Evolutionary conservation across 2,888 invertebrate species (phyloP), one percentile per base, ranked within the genome.

Genomic region (Nycteola revayana): DNA sequence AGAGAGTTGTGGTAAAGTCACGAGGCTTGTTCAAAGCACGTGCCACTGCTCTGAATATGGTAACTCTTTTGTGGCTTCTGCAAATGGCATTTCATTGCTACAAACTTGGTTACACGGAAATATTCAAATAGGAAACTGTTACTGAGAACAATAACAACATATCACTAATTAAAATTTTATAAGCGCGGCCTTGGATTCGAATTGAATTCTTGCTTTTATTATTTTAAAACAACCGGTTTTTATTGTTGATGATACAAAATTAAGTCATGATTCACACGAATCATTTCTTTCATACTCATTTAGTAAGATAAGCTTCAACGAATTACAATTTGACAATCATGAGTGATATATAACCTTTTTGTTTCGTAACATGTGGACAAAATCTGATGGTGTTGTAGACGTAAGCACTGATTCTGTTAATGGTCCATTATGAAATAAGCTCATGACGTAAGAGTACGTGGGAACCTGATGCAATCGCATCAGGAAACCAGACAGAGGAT

Each of bases 361-460:
- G 9, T 23, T 31, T 24, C 18, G 9, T 36, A 61, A 68, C 77
- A 75, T 69, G 62, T 76, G 73, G 60, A 60, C 56, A 53, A 67
- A 68, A 70, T 74, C 72, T 66, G 65, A 61, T 61, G 53, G 7
- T 9, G 48, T 45, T 45, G 37, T 56, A 63, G 67, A 57, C 54
- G 40, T 58, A 62, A 60, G 56, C 60, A 60, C 49, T 65, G 55
- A 65, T 70, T 66, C 60, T 63, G 48, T 63, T 70, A 74, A 75
- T 74, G 72, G 61, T 60, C 66, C 71, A 66, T 70, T 66, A 61
- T 59, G 60, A 59, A 59, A 43, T 56, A 52, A 66, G 66, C 67
- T 67, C 60, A 68, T 79, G 83, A 81, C 72, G 75, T 60, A 69
- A 70, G 60, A 59, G 39, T 65, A 64, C 77, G 81, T 84, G 80